Evolutionary conservation across 2,797 vertebrate genomes (phyloP), one percentile per base, ranked within the genome.

Genomic region (Melanotaenia boesemani): DNA sequence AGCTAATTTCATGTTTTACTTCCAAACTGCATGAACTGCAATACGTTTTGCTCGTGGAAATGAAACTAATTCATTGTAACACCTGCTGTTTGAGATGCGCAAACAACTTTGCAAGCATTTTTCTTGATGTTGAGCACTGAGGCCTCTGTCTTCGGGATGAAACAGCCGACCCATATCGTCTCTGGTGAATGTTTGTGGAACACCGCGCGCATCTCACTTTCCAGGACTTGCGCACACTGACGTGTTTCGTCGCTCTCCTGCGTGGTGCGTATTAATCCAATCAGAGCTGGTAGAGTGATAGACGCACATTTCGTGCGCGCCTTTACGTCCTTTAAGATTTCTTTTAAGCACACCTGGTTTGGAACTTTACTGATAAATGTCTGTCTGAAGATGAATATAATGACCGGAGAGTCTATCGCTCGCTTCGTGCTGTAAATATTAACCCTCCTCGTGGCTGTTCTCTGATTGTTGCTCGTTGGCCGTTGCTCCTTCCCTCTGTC

Each of bases 291-390:
- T 0, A 63, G 66, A 20, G 58, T 12, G 22, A 67, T 55, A 3
- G 55, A 44, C 36, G 84, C 81, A 9, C 77, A 86, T 79, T 85
- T 92, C 2, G 91, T 90, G 1, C 95, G 93, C 11, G 84, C 86
- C 68, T 82, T 89, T 1, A 96, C 87, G 57, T 96, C 95, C 72
- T 92, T 95, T 30, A 96, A 28, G 34, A 95, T 95, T 76, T 94
- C 94, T n/a, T 83, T 89, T 4, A 94, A 6, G 61, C 82, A 85
- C 36, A 26, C 15, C 0, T 72, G 50, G 75, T 91, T 93, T 4
- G 73, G 57, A 0, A 12, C 48, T 1, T 65, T 50, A 56, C 62
- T 58, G 24, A 94, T 20, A 46, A 94, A 95, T 5, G 85, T 84
- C 56, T 93, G 85, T 54, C 86, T 90, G 82, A 95, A 95, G 54